Percentiles rank a stretch among this genome's conserved stretches.
These are phyloP conservation scores for Mergus octosetaceus DNA, from an alignment of 2,797 vertebrate species.

Conservation along the genomic window DNA sequence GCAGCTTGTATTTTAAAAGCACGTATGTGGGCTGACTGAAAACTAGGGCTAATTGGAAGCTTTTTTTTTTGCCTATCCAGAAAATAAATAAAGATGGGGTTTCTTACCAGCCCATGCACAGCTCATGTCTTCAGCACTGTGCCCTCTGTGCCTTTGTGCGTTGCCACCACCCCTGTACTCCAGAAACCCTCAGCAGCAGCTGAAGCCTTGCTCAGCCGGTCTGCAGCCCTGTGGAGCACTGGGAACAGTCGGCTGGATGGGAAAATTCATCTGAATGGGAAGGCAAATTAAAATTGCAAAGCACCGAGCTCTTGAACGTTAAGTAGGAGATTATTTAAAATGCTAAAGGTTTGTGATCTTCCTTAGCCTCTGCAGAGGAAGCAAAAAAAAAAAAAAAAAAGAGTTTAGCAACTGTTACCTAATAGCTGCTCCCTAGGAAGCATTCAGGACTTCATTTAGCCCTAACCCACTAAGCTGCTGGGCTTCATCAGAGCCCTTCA, in stretches of 20 bases:
- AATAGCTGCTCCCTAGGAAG: conserved; percentile 6
- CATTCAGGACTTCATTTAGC: conserved; percentile 33
- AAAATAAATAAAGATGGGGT: not conserved
- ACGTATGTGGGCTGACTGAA: not conserved
- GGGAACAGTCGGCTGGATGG: not conserved
- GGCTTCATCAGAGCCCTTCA: conserved; percentile 2
- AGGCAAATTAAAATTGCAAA: conserved; percentile 7
- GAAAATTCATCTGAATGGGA: conserved; percentile 14
- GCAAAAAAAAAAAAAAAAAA: not conserved
- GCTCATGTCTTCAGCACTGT: not conserved
- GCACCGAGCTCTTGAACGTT: not conserved
- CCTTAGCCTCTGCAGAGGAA: not conserved
- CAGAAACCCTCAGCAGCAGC: not conserved
- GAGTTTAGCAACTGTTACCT: not conserved
- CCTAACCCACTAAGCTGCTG: conserved; percentile 37
- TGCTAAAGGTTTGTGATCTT: not conserved
- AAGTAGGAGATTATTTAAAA: conserved; percentile 1
- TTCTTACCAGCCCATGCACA: not conserved
- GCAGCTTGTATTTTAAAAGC: not conserved
- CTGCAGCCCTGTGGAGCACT: not conserved
- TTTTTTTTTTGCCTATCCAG: not conserved
- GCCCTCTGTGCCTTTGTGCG: not conserved
- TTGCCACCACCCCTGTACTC: not conserved
- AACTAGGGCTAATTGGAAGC: not conserved
- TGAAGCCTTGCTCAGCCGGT: not conserved